Evolutionary conservation across 2,797 vertebrate species (phyloP), one percentile per base, ranked within the genome.

Genomic region (Anguilla pacifica): DNA sequence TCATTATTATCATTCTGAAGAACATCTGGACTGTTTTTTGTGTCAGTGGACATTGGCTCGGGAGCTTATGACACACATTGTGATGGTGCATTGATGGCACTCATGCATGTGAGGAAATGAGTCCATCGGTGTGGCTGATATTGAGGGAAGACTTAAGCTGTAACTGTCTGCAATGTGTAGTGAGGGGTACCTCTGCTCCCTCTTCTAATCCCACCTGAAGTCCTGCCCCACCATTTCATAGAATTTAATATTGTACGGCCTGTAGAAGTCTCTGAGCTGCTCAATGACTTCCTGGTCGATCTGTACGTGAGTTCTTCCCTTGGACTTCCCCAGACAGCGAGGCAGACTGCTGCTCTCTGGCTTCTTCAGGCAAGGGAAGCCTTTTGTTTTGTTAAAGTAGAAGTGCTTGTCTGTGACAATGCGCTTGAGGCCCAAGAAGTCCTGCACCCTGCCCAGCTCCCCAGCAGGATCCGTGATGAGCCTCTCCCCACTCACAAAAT

Each of bases 371-470:
- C 98, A 99, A 6, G 98, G 98, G 92, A 99, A 99, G 70, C 98
- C 98, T 93, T 99, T 99, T 0, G 98, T 99, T 93, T 98, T 98
- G 94, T 99, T 99, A 95, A 99, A 99, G 89, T 98, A 99, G 94
- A 99, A 99, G 94, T 99, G 98, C 92, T 98, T 97, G 94, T 98
- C 97, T 0, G 97, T 98, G 92, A 99, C 97, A n/a, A 98, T 96
- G 86, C 98, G 95, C 86, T 96, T 97, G 81, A 99, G 93, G 87
- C 98, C 98, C 81, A 99, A 95, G 94, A 99, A 99, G 94, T 99
- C 98, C 93, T 99, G 98, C 86, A 99, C 95, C 2, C 97, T 96
- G 39, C 95, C 97, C 97, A 99, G 94, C 93, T 99, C 98, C 6
- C 97, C 97, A 0, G 98, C 97, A 0, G 98, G 98, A 94, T 99